Evolutionary conservation across 1,140 invertebrate genomes (phyloP), one percentile per base, ranked within the genome.

Genomic region (Drosophila virilis): DNA sequence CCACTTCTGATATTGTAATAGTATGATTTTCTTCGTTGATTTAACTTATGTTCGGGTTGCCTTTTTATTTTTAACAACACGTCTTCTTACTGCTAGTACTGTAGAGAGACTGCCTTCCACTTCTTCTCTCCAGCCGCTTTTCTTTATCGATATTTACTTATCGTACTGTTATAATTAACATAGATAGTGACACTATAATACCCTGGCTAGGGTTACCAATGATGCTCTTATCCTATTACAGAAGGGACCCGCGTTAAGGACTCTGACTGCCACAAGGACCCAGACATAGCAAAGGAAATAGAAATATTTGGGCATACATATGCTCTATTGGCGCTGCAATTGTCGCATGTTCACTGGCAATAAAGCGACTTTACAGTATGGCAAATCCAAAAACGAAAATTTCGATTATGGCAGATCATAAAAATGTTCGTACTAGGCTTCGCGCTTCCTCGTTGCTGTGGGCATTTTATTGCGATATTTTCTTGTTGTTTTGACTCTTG

Each of bases 391-490:
- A 69, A 78, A 69, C 58, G 22, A 69, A 46, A 88, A 77, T 52
- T 86, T 88, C 78, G 83, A 86, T 88, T 86, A 88, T 73, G 72
- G 75, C 82, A 79, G 83, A 71, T 82, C 74, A 72, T 88, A 85
- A 86, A 83, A 74, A 74, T 28, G 57, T 54, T 67, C 57, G 55
- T 43, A 48, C 75, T 86, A 82, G 83, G 61, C 74, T 51, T 59
- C 1, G 33, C n/a, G n/a, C 43, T 73, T 43, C 37, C 42, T 66
- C 32, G 66, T 55, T 68, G 68, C 68, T 77, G 70, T 75, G 71
- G 45, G 45, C 45, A 70, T 88, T 86, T 86, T 76, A 88, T 79
- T 66, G 65, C 75, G 54, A n/a, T 75, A 67, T 42, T 77, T 71
- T 82, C 15, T 52, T 68, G 32, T 59, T 54, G 38, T 37, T 58